Conservation (phyloP, 2,797 vertebrate genomes). For the Cyprinella venusta region DNA sequence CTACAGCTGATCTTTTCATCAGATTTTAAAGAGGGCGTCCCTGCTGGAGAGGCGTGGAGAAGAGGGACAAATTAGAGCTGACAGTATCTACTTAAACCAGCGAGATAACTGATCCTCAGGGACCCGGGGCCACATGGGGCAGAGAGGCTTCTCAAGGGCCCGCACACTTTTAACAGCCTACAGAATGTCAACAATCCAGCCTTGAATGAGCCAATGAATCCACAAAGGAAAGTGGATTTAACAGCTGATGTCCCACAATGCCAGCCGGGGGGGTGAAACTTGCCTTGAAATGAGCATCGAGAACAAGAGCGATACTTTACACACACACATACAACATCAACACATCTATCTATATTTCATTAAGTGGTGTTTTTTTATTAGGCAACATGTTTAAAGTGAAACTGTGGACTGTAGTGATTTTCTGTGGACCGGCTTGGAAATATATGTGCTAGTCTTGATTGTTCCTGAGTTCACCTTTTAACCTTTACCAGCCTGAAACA, state of each 20-base stretch:
- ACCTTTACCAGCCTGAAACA: conserved; percentile 53
- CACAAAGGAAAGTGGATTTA: conserved; percentile 82
- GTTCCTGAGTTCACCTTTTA: conserved; percentile 62
- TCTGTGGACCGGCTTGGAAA: conserved; percentile 34
- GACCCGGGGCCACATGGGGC: conserved; percentile 82
- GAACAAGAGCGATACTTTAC: no score
- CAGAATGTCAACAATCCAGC: conserved; percentile 84
- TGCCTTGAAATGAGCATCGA: neutral
- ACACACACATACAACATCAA: no score
- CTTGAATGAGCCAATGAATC: conserved; percentile 84
- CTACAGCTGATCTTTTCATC: conserved; percentile 85
- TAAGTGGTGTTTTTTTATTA: neutral
- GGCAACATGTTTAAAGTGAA: neutral
- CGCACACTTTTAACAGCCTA: conserved; percentile 84
- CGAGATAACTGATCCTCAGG: conserved; percentile 86
- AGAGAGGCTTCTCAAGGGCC: conserved; percentile 82
- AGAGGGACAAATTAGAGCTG: conserved; percentile 88
- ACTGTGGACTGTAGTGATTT: conserved; percentile 14
- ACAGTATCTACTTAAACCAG: conserved; percentile 88
- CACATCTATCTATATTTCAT: neutral
- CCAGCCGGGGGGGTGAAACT: neutral
- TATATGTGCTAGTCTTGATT: conserved; percentile 54
- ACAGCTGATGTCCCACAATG: conserved; percentile 79
- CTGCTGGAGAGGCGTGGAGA: conserved; percentile 72
- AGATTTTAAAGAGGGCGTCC: conserved; percentile 81